Conservation (phyloP, 2,113 vertebrate genomes). For the Chaetorhynchus papuensis region DNA sequence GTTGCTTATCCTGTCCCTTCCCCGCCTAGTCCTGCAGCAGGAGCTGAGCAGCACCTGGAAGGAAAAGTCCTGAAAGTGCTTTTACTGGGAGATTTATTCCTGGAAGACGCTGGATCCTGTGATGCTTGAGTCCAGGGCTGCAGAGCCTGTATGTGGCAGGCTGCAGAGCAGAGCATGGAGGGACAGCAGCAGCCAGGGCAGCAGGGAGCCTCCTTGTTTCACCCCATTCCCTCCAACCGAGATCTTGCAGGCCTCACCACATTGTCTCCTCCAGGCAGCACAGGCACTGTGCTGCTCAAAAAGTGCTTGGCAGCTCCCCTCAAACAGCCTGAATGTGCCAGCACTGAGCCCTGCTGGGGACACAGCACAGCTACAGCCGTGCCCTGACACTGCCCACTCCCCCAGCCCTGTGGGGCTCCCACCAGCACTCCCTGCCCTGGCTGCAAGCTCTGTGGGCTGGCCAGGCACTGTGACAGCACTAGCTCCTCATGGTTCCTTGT, state of each 20-base stretch:
- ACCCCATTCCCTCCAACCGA: neutral
- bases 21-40: neutral
- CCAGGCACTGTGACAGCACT: neutral
- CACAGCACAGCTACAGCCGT: neutral
- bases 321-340: neutral
- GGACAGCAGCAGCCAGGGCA: neutral
- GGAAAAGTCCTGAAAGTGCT: conserved; percentile 53
- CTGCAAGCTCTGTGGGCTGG: neutral
- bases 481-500: neutral
- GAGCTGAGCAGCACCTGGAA: conserved; percentile 28
- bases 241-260: neutral
- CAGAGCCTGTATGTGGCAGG: neutral
- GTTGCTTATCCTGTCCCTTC: neutral
- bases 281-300: neutral
- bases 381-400: neutral
- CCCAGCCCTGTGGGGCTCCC: neutral
- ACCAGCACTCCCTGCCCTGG: neutral
- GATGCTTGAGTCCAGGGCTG: conserved; percentile 26
- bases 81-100: conserved; percentile 29
- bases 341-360: neutral
- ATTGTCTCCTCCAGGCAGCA: neutral
- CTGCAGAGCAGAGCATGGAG: neutral
- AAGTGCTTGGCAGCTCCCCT: neutral
- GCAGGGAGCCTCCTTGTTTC: neutral
- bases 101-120: conserved; percentile 60